Base-by-base conservation (phyloP, 2,113 vertebrate species). In the Chunga burmeisteri region DNA sequence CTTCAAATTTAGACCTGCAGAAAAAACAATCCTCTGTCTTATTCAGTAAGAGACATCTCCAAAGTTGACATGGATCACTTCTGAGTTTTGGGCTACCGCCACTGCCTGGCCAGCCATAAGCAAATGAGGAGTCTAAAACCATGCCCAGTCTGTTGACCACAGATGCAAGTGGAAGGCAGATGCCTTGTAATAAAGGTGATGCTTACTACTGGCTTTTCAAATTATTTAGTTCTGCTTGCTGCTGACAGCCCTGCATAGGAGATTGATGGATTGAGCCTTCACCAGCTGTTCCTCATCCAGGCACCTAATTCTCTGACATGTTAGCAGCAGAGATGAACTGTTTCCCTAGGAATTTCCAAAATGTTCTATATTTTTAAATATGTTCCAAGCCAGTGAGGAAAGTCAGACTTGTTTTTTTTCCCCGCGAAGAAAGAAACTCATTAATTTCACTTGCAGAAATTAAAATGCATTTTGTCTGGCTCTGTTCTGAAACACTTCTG, bases 231-330 rank as follows among this genome's bases (percentile, higher is more conserved):
- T 85, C 30, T 7, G 2, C 68, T 87, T 65, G 42, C 50, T 80
- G 29, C 83, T 86, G 53, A 49, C 44, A 91, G 66, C 65, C 40
- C 46, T 81, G 84, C 47, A 19, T 34, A 81, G 44, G 36, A 72
- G 44, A 92, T 65, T 55, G 86, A 56, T 94, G 80, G 88, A 90
- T 91, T 86, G 88, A 96, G 56, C 20, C 90, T 92, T 86, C 47
- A 88, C 25, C 68, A 91, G 44, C 77, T 89, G 77, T 92, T 95
- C 70, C 32, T 86, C 46, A 74, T 63, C 44, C 34, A 77, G n/a
- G 44, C 36, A 34, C 44, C 70, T 78, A 61, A 65, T 77, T 89
- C 58, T 81, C 70, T 77, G 77, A 77, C 47, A 40, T 65, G 38
- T 75, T 82, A 87, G 40, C 25, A 84, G 10, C 36, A 44, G 59